Conservation (phyloP, 2,113 vertebrate species). For the Lota lota region DNA sequence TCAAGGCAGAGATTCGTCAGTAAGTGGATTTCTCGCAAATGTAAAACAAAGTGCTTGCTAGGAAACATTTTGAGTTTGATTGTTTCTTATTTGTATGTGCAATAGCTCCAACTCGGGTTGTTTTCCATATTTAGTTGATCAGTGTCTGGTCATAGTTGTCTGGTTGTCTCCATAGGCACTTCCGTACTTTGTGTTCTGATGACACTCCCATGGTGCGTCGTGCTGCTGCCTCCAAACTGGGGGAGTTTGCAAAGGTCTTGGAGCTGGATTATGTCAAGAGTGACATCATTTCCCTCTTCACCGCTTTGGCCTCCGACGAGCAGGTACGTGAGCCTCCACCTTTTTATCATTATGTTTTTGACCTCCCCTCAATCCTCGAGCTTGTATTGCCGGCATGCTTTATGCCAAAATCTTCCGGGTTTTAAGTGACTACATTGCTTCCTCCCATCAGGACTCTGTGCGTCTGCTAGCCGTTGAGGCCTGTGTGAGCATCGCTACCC, state of each 20-base stretch:
- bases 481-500: slow-evolving; percentile 84
- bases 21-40: slow-evolving; percentile 62
- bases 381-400: no score
- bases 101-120: background rate
- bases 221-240: slow-evolving; percentile 87
- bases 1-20: slow-evolving; percentile 88
- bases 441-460: slow-evolving; percentile 77
- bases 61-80: background rate
- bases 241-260: slow-evolving; percentile 90
- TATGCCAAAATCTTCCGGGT: background rate
- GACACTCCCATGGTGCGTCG: slow-evolving; percentile 91
- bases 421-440: background rate
- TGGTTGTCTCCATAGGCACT: slow-evolving; percentile 69
- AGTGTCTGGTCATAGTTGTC: background rate
- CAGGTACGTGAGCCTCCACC: slow-evolving; percentile 69
- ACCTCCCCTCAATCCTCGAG: background rate
- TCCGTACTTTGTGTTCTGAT: slow-evolving; percentile 86
- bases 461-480: slow-evolving; percentile 86
- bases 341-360: background rate
- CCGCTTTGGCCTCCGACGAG: slow-evolving; percentile 86
- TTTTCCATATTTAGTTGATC: background rate
- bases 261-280: slow-evolving; percentile 89
- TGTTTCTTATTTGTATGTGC: background rate
- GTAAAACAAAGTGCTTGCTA: background rate
- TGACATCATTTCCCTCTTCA: slow-evolving; percentile 91